Evolutionary conservation across 2,888 invertebrate species (phyloP).

Genomic region (Baronia brevicornis): DNA sequence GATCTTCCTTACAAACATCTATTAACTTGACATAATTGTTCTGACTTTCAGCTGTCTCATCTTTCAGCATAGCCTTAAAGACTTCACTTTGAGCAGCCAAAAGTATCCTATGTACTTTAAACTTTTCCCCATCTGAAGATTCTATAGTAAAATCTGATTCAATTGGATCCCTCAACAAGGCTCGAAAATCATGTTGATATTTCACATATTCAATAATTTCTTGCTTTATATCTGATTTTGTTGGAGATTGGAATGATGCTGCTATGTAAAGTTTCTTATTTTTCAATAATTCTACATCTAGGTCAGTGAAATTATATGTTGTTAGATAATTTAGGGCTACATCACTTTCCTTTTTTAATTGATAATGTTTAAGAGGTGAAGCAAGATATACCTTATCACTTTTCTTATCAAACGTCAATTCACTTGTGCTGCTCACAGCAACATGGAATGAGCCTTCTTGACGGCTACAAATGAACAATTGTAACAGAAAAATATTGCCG

Average conservation of each 20-base stretch:
- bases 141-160: slow-evolving; percentile 58
- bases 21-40: slow-evolving; percentile 50
- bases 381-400: slow-evolving; percentile 34
- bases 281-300: slow-evolving; percentile 49
- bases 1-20: slow-evolving; percentile 50
- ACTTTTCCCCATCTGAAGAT: slow-evolving; percentile 50
- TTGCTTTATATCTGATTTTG: slow-evolving; percentile 12
- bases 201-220: slow-evolving; percentile 31
- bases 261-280: slow-evolving; percentile 44
- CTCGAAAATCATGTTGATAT: slow-evolving; percentile 42
- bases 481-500: slow-evolving; percentile 43
- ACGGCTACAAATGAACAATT: slow-evolving; percentile 48
- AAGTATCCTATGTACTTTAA: slow-evolving; percentile 50
- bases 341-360: slow-evolving; percentile 29
- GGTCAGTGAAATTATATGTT: slow-evolving; percentile 46
- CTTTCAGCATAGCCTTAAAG: slow-evolving; percentile 64
- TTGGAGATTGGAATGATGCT: slow-evolving; percentile 26
- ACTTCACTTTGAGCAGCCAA: slow-evolving; percentile 55
- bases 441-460: slow-evolving; percentile 38
- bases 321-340: slow-evolving; percentile 35
- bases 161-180: slow-evolving; percentile 46
- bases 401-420: slow-evolving; percentile 39
- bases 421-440: slow-evolving; percentile 34
- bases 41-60: slow-evolving; percentile 58
- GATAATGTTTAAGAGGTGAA: slow-evolving; percentile 29